Conservation (phyloP, 2,113 vertebrate genomes). For the Todiramphus chloris region DNA sequence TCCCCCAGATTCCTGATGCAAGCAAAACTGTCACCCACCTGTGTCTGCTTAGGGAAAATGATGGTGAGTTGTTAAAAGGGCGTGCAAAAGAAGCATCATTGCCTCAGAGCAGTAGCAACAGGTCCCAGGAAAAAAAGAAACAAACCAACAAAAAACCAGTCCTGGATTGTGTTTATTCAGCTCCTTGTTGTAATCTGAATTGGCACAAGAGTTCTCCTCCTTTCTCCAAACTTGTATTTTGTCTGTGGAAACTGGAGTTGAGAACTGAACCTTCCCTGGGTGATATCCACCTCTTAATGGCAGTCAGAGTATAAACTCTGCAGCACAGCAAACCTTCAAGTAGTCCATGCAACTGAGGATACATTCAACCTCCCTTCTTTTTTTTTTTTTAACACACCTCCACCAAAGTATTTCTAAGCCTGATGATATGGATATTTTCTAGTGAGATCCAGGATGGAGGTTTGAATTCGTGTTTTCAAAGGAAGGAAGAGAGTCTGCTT, state of each 20-base stretch:
- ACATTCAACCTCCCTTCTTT: background rate
- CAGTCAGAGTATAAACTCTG: background rate
- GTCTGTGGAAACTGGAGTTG: background rate
- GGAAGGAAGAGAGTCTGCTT: background rate
- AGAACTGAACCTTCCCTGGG: background rate
- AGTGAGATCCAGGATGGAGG: background rate
- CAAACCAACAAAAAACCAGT: too few species aligned
- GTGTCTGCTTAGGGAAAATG: background rate
- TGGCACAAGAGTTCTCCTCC: background rate
- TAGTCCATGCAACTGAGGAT: background rate
- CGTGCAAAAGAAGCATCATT: fast-evolving
- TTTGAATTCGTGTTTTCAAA: background rate
- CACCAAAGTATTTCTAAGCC: background rate
- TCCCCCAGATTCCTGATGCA: background rate
- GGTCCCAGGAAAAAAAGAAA: background rate
- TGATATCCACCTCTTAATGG: background rate
- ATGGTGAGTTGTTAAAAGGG: background rate
- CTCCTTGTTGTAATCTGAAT: background rate
- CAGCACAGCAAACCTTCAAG: background rate
- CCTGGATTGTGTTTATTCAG: background rate
- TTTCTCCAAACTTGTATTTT: background rate
- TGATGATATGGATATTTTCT: background rate
- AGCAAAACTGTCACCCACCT: background rate
- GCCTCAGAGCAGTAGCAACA: background rate
- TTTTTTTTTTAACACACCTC: background rate